These are phyloP conservation scores for Silurus asotus DNA, from an alignment of 2,113 vertebrate species.

Conservation along the genomic window DNA sequence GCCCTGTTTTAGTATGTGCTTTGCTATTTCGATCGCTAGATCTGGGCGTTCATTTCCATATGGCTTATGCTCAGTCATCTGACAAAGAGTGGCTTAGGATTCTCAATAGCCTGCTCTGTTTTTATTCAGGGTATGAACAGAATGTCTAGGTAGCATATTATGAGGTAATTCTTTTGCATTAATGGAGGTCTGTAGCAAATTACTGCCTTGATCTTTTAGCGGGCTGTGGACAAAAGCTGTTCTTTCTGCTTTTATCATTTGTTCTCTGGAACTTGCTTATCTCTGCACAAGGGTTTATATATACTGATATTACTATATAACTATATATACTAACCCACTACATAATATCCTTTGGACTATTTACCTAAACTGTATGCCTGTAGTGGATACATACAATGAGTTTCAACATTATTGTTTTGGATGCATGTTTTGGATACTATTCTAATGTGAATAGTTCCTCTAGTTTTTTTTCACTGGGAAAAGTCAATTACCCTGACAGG, in stretches of 20 bases:
- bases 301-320: not conserved
- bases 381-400: not conserved
- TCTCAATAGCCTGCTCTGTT: not conserved
- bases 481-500: constrained; percentile 3
- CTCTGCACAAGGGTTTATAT: not conserved
- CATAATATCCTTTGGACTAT: not conserved
- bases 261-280: not conserved
- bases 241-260: not conserved
- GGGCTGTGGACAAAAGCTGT: not conserved
- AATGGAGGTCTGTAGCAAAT: not conserved
- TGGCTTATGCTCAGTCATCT: not conserved
- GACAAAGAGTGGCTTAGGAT: not conserved
- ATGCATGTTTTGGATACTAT: not conserved
- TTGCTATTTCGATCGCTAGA: not conserved
- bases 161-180: not conserved
- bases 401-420: not conserved
- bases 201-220: not conserved
- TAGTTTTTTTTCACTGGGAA: not conserved
- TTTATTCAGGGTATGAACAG: not conserved
- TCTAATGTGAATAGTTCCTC: not conserved
- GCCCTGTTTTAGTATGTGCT: not conserved
- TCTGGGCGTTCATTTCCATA: not conserved
- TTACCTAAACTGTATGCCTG: not conserved
- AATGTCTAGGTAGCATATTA: not conserved
- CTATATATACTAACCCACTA: not conserved